Base-by-base conservation (phyloP, 2,113 vertebrate genomes). In the Phyllostomus hastatus region DNA sequence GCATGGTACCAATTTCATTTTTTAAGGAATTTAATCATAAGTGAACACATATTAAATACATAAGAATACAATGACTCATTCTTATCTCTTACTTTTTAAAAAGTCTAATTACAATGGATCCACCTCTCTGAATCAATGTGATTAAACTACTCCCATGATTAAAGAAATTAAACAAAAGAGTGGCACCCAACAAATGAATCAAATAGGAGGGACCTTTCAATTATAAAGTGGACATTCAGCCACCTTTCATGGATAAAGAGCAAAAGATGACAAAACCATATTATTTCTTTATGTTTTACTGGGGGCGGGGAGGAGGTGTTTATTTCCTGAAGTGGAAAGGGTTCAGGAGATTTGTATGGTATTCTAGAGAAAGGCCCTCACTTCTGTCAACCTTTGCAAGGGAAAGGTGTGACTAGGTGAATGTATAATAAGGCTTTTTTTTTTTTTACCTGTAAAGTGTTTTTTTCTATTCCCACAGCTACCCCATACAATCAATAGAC, bases 271-370 rank as follows among this genome's bases (percentile, higher is more conserved):
- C n/a, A 52, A 33, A 73, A 33, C 4, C 22, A 7, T 8, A 19
- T 75, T n/a, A 50, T 72, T 90, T 67, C 52, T 73, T 93, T 67
- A 78, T 26, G 64, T 73, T 59, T 94, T 57, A 82, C 28, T 19
- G 19, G 17, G 3, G 15, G 8, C 4, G 17, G 43, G 28, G 15
- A 10, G 73, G 4, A 28, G 31, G 43, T 90, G 20, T 50, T 54
- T 88, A 69, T 84, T 91, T 95, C 24, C 46, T 88, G 35, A 90
- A 93, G 50, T 85, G 15, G n/a, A 70, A 97, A 96, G 19, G 7
- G 22, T 87, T 89, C 52, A 67, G 61, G 66, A 91, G 73, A n/a
- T 59, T 81, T 88, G 76, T 43, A 59, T n/a, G 35, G 76, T 26
- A 24, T 52, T 9, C 28, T 6, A 86, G 50, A 35, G 22, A 93